phyloP scores from a whole-genome alignment of 30 jellyfish, hydroid and myxozoan species.

The Hydractinia symbiolongicarpus region DNA sequence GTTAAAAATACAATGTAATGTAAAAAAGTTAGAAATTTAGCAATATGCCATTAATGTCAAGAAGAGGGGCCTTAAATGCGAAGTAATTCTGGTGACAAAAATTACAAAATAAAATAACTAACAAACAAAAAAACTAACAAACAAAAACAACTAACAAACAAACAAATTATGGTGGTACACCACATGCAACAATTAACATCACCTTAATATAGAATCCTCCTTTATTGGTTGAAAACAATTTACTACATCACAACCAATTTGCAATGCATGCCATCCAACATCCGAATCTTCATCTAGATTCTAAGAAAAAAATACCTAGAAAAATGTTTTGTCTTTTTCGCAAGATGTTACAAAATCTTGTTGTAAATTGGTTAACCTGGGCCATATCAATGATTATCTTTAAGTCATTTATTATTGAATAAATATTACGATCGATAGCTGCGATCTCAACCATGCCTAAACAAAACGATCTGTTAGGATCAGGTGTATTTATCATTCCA shows the following conservation, averaged over 20 bases:
- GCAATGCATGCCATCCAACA: constrained; percentile 67
- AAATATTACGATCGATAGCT: constrained; percentile 38
- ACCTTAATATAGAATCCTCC: constrained; percentile 51
- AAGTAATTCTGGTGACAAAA: too few relatives aligned
- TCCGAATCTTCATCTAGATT: constrained; percentile 49
- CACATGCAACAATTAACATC: too few relatives aligned
- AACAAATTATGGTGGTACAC: too few relatives aligned
- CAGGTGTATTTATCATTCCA: constrained; percentile 89
- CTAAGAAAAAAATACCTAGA: not conserved
- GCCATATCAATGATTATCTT: constrained; percentile 54
- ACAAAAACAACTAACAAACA: too few relatives aligned
- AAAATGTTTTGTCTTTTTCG: too few relatives aligned
- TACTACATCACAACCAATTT: constrained; percentile 73
- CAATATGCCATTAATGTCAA: too few relatives aligned
- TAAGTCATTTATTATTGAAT: constrained; percentile 49
- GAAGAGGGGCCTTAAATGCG: too few relatives aligned
- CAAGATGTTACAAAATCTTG: too few relatives aligned
- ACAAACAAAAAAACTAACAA: too few relatives aligned
- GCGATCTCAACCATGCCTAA: constrained; percentile 66
- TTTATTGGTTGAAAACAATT: constrained; percentile 80
- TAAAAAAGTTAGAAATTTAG: too few relatives aligned
- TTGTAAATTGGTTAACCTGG: constrained; percentile 33
- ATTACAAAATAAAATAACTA: too few relatives aligned
- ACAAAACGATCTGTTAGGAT: constrained; percentile 42
- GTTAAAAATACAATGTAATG: too few relatives aligned